A percentile compares a stretch with the other conserved stretches of the same genome.
Conservation (phyloP, 2,113 vertebrate species). For the Pipa parva region DNA sequence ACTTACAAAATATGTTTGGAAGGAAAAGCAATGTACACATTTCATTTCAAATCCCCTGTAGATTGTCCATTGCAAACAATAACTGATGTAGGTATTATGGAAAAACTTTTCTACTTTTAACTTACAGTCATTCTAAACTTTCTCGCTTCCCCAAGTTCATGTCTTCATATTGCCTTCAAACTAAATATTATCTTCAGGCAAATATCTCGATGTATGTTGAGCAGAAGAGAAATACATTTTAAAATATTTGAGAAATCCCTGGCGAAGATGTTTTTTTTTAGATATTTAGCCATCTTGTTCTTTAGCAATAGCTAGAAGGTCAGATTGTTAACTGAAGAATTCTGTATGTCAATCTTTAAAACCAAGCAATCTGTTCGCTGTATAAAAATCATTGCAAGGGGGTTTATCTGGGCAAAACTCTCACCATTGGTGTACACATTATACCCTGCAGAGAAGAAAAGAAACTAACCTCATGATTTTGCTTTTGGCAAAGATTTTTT, state of each 20-base stretch:
- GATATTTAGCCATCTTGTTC: slow-evolving; percentile 37
- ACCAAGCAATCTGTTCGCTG: slow-evolving; percentile 36
- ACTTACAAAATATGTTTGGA: not conserved
- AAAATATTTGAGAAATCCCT: slow-evolving; percentile 39
- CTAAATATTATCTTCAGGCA: slow-evolving; percentile 22
- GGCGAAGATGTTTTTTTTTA: slow-evolving; percentile 5
- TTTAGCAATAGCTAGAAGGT: slow-evolving; percentile 39
- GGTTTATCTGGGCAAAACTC: slow-evolving; percentile 12
- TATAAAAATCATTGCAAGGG: slow-evolving; percentile 31
- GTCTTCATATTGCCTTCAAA: slow-evolving; percentile 1
- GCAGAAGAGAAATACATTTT: slow-evolving; percentile 22
- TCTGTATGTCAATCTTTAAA: slow-evolving; percentile 35
- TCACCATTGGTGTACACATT: slow-evolving; percentile 30
- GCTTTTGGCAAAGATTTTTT: slow-evolving; percentile 38
- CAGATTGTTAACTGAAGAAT: slow-evolving; percentile 35
- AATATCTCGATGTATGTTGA: slow-evolving; percentile 11
- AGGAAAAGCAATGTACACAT: not conserved
- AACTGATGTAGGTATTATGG: not conserved
- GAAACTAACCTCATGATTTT: slow-evolving; percentile 36
- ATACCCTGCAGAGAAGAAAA: slow-evolving; percentile 36
- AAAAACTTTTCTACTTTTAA: not conserved
- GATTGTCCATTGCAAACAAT: not conserved
- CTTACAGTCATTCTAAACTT: slow-evolving; percentile 18
- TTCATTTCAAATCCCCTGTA: not conserved
- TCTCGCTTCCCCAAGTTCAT: slow-evolving; percentile 8